Percentiles rank a stretch among this genome's conserved stretches.
These are phyloP conservation scores for Hormaphis cornu DNA, from an alignment of 1,140 invertebrate species.

Conservation along the genomic window DNA sequence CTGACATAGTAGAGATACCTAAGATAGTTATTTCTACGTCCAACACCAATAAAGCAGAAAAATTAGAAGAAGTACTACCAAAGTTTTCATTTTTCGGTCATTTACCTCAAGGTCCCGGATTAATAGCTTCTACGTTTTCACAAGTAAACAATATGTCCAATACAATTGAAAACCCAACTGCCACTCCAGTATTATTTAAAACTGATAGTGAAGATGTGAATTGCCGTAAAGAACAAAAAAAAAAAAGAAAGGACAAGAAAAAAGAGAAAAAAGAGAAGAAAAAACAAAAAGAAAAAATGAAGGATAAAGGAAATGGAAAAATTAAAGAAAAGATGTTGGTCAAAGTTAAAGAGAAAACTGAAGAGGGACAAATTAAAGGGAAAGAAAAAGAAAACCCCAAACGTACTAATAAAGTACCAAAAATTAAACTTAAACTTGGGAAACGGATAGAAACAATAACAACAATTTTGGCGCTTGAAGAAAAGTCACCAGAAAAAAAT, in stretches of 20 bases:
- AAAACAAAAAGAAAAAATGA: constrained; percentile 38
- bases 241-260: constrained; percentile 53
- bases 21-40: not conserved
- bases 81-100: constrained; percentile 26
- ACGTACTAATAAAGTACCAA: constrained; percentile 57
- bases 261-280: constrained; percentile 47
- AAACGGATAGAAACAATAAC: constrained; percentile 39
- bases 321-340: constrained; percentile 64
- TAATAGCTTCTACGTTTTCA: constrained; percentile 14
- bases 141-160: not conserved
- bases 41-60: not conserved
- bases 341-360: too few species aligned
- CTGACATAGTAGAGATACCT: not conserved
- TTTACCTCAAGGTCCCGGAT: constrained; percentile 16
- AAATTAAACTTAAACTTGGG: constrained; percentile 68
- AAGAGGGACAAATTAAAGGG: too few species aligned
- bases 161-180: not conserved
- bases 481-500: not conserved
- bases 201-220: not conserved
- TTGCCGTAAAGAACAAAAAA: constrained; percentile 42
- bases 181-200: not conserved
- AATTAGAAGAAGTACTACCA: constrained; percentile 10
- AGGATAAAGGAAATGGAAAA: constrained; percentile 49
- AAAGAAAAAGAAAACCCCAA: constrained; percentile 69
- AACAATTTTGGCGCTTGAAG: not conserved